Evolutionary conservation across 2,888 invertebrate species (phyloP), one percentile per base, ranked within the genome.

Genomic region (Ophioninae sp.): DNA sequence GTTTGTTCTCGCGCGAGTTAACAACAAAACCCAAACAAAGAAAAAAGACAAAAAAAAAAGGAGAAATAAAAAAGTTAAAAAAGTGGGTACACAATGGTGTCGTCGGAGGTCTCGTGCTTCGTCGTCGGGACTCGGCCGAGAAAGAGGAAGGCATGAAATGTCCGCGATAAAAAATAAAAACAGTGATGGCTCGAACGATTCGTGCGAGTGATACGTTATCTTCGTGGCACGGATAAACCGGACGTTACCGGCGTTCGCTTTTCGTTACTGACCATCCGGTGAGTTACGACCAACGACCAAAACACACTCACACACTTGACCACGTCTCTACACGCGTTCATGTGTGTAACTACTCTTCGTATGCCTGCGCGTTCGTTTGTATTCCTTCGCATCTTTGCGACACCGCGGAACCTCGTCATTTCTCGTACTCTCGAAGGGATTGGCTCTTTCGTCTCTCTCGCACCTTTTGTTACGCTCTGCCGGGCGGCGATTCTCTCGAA

Each of bases 321-420:
- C 13, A 65, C 39, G 37, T 51, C 13, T 17, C 51, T 51, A 64
- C 64, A 30, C 74, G 9, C 37, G 41, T 41, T 61, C 59, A 41
- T 59, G 10, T 39, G 39, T 39, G 17, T 37, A 20, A n/a, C n/a
- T n/a, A n/a, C n/a, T n/a, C 37, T 22, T 23, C 39, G 39, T 59
- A 6, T n/a, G 77, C 72, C 58, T 69, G 75, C 51, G 61, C 68
- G 13, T 65, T 72, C 51, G 37, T 58, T 72, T 69, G 56, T 56
- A 63, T 39, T 67, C 41, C 63, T 30, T 51, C 58, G 13, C 68
- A 80, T 61, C 64, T 61, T 67, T 41, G 58, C 65, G 44, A 56
- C 44, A 30, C 39, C 39, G 20, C 59, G 86, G 86, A 87, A 87
- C 85, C 85, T 87, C 86, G 85, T 85, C 84, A 82, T 84, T 83